Percentiles rank a stretch among this genome's conserved stretches.
Evolutionary conservation across 2,888 invertebrate genomes (phyloP).

Genomic region (Drosophila algonquin): DNA sequence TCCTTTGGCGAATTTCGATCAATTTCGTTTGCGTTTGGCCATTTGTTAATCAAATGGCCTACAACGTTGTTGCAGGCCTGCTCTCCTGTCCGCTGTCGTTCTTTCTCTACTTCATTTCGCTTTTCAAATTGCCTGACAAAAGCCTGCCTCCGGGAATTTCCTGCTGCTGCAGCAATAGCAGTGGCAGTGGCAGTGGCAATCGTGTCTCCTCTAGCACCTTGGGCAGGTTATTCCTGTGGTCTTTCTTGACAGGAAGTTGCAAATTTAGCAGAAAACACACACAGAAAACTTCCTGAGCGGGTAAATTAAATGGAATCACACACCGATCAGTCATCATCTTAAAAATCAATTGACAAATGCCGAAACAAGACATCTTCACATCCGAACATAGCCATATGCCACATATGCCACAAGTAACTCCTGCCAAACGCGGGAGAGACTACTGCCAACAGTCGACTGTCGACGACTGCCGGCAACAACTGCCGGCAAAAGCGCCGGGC

Average conservation of each 20-base stretch:
- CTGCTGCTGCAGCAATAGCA: conserved; percentile 7
- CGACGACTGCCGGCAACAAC: conserved; percentile 38
- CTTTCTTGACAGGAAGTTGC: conserved; percentile 60
- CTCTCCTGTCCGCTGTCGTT: conserved; percentile 40
- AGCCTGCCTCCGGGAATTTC: conserved; percentile 68
- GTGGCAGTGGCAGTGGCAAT: not conserved
- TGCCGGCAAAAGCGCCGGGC: conserved; percentile 33
- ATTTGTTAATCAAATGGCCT: conserved; percentile 83
- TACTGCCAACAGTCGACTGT: conserved; percentile 36
- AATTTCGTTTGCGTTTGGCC: conserved; percentile 76
- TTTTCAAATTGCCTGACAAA: conserved; percentile 74
- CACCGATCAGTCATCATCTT: conserved; percentile 6
- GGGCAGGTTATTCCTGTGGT: conserved; percentile 59
- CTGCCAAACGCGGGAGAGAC: conserved; percentile 21
- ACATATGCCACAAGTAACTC: conserved; percentile 31
- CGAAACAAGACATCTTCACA: conserved; percentile 26
- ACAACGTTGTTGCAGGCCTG: conserved; percentile 71
- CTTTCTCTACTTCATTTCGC: conserved; percentile 73
- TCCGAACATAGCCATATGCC: conserved; percentile 13
- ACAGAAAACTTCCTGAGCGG: conserved; percentile 22
- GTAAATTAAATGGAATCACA: conserved; percentile 21
- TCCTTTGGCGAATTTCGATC: conserved; percentile 77
- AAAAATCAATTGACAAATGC: conserved; percentile 31
- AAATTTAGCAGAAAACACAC: conserved; percentile 45
- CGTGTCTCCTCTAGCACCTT: conserved; percentile 36